Percentiles rank a stretch among this genome's conserved stretches.
phyloP scores from a whole-genome alignment of 2,797 vertebrate species.

The Helostoma temminkii region DNA sequence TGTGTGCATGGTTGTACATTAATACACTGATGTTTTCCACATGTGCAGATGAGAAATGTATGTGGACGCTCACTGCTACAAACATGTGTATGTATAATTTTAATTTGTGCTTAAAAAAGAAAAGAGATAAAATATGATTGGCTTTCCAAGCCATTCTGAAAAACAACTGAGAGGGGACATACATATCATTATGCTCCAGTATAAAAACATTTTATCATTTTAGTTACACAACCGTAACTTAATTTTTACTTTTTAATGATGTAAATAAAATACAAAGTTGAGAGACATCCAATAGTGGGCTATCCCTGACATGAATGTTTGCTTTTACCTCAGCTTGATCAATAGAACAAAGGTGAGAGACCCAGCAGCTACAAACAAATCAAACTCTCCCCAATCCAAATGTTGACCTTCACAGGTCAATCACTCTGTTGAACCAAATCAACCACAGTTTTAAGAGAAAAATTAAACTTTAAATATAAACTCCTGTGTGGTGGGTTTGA shows the following conservation, averaged over 20 bases:
- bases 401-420: conserved; percentile 23
- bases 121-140: neutral
- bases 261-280: no score
- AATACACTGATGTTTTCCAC: neutral
- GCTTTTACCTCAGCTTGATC: conserved; percentile 1
- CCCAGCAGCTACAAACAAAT: conserved; percentile 44
- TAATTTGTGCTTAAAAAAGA: neutral
- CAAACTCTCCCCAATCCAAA: conserved; percentile 13
- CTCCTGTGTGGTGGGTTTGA: neutral
- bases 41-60: neutral
- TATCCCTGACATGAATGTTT: conserved; percentile 9
- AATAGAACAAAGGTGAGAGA: conserved; percentile 14
- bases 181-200: neutral
- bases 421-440: conserved; percentile 7
- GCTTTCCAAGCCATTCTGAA: neutral
- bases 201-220: no score
- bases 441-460: conserved; percentile 21
- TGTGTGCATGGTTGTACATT: neutral
- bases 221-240: no score
- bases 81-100: neutral
- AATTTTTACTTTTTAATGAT: no score
- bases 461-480: conserved; percentile 17
- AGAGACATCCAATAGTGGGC: neutral
- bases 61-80: neutral
- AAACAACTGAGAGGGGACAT: neutral